Base-by-base conservation (phyloP, 2,113 vertebrate species). In the Onychostoma macrolepis region DNA sequence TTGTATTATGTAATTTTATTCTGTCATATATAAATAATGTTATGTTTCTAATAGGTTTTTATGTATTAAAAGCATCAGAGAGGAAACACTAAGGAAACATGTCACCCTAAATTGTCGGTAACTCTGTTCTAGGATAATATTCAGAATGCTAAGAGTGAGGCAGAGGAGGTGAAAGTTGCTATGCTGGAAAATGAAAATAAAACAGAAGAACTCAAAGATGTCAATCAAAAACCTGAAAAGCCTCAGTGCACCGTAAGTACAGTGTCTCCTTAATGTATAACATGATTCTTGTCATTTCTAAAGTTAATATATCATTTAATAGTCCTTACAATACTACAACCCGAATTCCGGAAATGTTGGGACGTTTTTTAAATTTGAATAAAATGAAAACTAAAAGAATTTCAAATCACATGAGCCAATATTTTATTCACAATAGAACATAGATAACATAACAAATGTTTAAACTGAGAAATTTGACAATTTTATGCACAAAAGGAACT, bases 141-240 rank as follows among this genome's bases (percentile, higher is more conserved):
- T 15, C 43, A 75, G 7, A 80, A 41, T 21, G 36, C n/a, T 9
- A 85, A 86, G 79, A 61, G 33, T 7, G 87, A 88, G 9, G 86
- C 48, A 15, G 89, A 91, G 4, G 90, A 90, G 74, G 91, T 91
- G 76, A 90, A 87, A 41, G 87, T 77, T 43, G 81, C 90, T 72
- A 91, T 92, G 89, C 24, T 89, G n/a, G 85, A 90, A 1, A 92
- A 89, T 67, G 11, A 81, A 28, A 43, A 88, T 36, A 89, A 86
- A 83, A 72, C 11, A 33, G 84, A 89, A 30, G 80, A 90, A 58
- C 84, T 78, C 36, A 53, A 74, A 30, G 87, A 90, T 26, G 84
- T 91, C 38, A 83, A 84, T 10, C 4, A 79, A 24, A 81, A 89
- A 36, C 71, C 88, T 43, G 61, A 86, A 13, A 13, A 77, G 19